Percentiles rank a stretch among this genome's conserved stretches.
phyloP scores from a whole-genome alignment of 2,113 vertebrate genomes.

The Ptychochromis oligacanthus region DNA sequence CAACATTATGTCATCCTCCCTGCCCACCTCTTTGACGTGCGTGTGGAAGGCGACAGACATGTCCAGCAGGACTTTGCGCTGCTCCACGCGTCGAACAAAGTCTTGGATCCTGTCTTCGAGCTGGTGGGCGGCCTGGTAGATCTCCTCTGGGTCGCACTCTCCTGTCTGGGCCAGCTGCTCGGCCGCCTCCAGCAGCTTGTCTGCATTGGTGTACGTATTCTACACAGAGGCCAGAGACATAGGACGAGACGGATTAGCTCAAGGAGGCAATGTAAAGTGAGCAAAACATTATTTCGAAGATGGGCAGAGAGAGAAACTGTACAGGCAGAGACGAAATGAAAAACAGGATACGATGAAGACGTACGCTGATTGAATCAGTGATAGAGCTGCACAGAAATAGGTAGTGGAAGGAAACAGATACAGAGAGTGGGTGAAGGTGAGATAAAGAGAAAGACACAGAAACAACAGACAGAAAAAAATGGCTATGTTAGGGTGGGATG shows the following conservation, averaged over 20 bases:
- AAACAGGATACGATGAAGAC: conserved; percentile 21
- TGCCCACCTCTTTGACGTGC: conserved; percentile 95
- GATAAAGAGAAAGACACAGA: conserved; percentile 4
- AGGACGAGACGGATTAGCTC: conserved; percentile 12
- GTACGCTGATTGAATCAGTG: conserved; percentile 2
- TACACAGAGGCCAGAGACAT: conserved; percentile 51
- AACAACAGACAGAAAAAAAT: conserved; percentile 3
- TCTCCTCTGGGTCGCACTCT: conserved; percentile 98
- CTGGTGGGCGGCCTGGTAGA: conserved; percentile 98
- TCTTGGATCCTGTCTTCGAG: conserved; percentile 98
- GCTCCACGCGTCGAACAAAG: conserved; percentile 96
- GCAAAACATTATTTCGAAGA: neutral
- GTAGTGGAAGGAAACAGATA: conserved; percentile 7
- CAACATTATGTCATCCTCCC: conserved; percentile 41
- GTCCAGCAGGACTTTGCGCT: conserved; percentile 96
- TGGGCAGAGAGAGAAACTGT: neutral
- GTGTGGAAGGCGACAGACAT: conserved; percentile 99
- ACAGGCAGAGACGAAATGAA: neutral
- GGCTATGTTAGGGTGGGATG: neutral
- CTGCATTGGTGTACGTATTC: conserved; percentile 99
- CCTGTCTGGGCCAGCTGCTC: conserved; percentile 98
- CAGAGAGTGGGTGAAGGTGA: neutral
- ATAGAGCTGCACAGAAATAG: conserved; percentile 14
- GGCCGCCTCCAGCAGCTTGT: conserved; percentile 96
- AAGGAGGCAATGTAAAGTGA: neutral